Base-by-base conservation (phyloP, 2,113 vertebrate genomes). In the Sebastes schlegelii region DNA sequence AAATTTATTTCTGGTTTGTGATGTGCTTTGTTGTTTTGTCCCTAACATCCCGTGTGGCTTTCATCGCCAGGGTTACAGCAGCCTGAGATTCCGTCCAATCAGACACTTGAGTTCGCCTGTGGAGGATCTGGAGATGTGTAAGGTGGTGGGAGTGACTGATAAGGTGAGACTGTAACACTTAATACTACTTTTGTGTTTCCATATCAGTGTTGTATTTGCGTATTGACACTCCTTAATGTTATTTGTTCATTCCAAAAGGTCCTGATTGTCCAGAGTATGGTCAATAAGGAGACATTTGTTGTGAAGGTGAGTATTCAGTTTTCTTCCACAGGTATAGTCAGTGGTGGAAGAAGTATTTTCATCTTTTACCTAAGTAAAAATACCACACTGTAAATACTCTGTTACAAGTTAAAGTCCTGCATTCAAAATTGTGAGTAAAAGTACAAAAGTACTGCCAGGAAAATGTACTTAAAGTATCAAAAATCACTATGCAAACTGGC, bases 11-110 rank as follows among this genome's bases (percentile, higher is more conserved):
- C 9, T 60, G 10, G 34, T 21, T 63, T 58, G 17, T 6, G 10
- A 1, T 23, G 6, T 69, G 45, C 54, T 16, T 5, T 21, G 5
- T 48, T 57, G 40, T 48, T 1, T 42, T 45, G 11, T 60, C 1
- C 8, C 49, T 62, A 13, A 40, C 16, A 16, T 77, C 54, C 1
- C 51, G 12, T 66, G 43, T 77, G 77, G 2, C 58, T 79, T 77
- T 88, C 42, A 17, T 79, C 13, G 19, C 7, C 93, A 99, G 98
- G 98, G 98, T 69, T 99, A 98, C 95, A 99, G 98, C 95, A 99
- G 98, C 91, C 93, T 99, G 88, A 95, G 98, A 82, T 98, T 99
- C 82, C 96, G 98, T 69, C 98, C 98, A 0, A 97, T 99, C 90
- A 96, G 98, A 95, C 97, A 97, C 0, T 93, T 99, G 87, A 98